Evolutionary conservation across 2,113 vertebrate genomes (phyloP).

Genomic region (pig (Sus scrofa)): DNA sequence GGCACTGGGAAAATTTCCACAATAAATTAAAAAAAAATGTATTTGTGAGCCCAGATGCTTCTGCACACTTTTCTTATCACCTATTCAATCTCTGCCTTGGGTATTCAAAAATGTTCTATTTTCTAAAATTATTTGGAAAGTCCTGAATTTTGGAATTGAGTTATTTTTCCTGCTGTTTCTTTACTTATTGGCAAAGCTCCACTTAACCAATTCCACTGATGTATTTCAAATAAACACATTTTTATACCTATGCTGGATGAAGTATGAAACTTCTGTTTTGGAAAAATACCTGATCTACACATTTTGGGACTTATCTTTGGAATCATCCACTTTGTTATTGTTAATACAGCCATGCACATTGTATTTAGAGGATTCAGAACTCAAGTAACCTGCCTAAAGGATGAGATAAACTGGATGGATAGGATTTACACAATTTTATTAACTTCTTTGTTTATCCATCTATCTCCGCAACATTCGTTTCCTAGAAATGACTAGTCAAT

Average conservation of each 20-base stretch:
- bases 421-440: not conserved
- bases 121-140: not conserved
- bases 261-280: not conserved
- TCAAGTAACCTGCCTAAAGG: not conserved
- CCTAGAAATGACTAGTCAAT: not conserved
- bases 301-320: not conserved
- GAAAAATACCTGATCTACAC: not conserved
- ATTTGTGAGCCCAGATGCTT: not conserved
- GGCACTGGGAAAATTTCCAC: not conserved
- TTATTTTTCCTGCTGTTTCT: not conserved
- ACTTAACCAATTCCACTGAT: not conserved
- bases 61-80: not conserved
- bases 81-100: not conserved
- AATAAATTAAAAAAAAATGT: not conserved
- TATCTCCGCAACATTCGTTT: not conserved
- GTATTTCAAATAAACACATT: slow-evolving; percentile 11
- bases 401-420: not conserved
- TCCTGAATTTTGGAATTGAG: slow-evolving; percentile 15
- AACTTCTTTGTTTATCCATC: not conserved
- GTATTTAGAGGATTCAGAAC: slow-evolving; percentile 9
- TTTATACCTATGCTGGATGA: not conserved
- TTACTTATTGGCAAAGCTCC: not conserved
- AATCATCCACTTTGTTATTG: not conserved
- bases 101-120: not conserved
- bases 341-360: not conserved